phyloP scores from a whole-genome alignment of 2,797 vertebrate genomes.

The Coracias cyanogaster region DNA sequence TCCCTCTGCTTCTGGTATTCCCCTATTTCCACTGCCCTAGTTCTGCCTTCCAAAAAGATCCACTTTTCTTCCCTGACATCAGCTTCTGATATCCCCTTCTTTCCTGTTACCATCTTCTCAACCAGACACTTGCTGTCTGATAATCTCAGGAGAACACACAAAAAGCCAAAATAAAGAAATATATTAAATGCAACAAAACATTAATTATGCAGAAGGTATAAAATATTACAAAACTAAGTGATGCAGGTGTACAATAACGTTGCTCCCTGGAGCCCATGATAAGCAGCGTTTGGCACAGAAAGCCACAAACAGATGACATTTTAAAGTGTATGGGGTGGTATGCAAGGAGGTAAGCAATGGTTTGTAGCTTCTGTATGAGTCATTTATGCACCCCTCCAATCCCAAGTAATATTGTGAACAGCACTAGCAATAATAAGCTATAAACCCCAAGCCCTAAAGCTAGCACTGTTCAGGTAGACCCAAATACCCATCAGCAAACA shows the following conservation, averaged over 20 bases:
- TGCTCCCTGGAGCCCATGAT: neutral
- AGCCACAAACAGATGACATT: constrained; percentile 1
- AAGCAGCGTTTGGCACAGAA: neutral
- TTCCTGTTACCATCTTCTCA: neutral
- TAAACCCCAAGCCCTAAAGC: constrained; percentile 1
- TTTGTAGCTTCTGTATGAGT: neutral
- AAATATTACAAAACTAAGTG: constrained; percentile 23
- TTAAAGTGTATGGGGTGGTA: neutral
- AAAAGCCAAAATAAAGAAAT: constrained; percentile 20
- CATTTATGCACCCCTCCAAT: neutral
- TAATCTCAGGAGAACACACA: neutral
- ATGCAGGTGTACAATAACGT: neutral
- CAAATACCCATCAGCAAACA: neutral
- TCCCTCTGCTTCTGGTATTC: neutral
- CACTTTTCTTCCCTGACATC: neutral
- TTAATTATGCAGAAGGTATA: constrained; percentile 45
- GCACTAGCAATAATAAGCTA: neutral
- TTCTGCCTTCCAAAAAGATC: neutral
- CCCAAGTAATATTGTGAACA: neutral
- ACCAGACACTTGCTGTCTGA: neutral
- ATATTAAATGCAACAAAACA: constrained; percentile 31
- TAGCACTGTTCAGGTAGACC: neutral
- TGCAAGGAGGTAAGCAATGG: neutral
- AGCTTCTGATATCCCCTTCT: neutral
- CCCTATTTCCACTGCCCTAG: neutral